These are phyloP conservation scores for Enteromius anoplus DNA, from an alignment of 2,797 vertebrate species.

Conservation along the genomic window DNA sequence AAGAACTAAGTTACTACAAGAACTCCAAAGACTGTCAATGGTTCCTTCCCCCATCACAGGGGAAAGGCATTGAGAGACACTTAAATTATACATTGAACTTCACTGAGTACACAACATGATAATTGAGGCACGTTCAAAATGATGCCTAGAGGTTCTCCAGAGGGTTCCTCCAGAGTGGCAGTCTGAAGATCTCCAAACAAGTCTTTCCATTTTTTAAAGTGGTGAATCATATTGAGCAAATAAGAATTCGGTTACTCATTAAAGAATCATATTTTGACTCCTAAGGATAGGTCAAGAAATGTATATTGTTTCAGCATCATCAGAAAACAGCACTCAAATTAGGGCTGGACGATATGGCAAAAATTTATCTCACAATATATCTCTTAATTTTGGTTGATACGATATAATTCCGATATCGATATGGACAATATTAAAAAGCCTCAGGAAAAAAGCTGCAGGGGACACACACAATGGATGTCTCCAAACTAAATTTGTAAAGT, in stretches of 20 bases:
- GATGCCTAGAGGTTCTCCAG: slow-evolving; percentile 11
- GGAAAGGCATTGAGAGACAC: not conserved
- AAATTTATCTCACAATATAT: no score
- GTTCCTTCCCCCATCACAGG: not conserved
- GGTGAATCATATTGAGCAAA: not conserved
- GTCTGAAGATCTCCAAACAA: not conserved
- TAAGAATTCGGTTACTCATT: slow-evolving; percentile 9
- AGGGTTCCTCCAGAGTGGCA: not conserved
- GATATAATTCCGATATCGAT: no score
- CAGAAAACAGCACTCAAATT: not conserved
- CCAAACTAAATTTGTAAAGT: no score
- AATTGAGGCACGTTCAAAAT: not conserved
- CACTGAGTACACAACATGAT: not conserved
- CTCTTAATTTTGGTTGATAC: no score
- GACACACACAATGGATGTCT: no score
- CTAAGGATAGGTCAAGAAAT: not conserved
- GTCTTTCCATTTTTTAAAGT: not conserved
- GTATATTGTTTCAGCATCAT: not conserved
- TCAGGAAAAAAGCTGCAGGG: no score
- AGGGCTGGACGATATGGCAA: no score
- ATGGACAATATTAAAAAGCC: no score
- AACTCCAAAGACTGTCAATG: not conserved
- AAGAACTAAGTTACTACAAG: not conserved
- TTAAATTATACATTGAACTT: slow-evolving; percentile 2
- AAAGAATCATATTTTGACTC: not conserved